phyloP scores from a whole-genome alignment of 1,140 invertebrate species.

The Himalopsyche phryganea region DNA sequence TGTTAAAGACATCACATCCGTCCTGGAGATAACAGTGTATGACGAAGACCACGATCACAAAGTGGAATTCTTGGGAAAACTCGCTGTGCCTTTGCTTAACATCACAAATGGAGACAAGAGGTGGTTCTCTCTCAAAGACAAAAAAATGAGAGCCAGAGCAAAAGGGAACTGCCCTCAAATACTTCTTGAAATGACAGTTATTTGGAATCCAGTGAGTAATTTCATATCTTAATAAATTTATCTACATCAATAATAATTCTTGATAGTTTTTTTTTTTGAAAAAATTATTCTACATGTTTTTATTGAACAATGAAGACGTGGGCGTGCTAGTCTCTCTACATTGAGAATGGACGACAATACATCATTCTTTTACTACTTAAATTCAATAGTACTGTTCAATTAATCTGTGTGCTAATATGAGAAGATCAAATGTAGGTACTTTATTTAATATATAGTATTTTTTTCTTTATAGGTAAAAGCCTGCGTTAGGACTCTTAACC shows the following conservation, averaged over 20 bases:
- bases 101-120: constrained; percentile 89
- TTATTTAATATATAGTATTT: no score
- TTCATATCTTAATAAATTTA: background rate
- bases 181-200: constrained; percentile 83
- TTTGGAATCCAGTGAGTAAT: constrained; percentile 81
- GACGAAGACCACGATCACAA: constrained; percentile 98
- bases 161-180: constrained; percentile 92
- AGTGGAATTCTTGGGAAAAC: constrained; percentile 94
- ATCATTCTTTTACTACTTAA: no score
- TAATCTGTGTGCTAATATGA: no score
- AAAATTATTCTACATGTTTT: no score
- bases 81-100: constrained; percentile 83
- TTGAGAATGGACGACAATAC: no score
- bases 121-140: constrained; percentile 97
- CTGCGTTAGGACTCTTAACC: constrained; percentile 88
- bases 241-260: background rate
- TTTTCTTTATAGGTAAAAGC: constrained; percentile 67
- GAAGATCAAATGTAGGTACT: no score
- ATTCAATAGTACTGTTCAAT: no score
- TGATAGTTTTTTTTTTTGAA: background rate
- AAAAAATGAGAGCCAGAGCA: constrained; percentile 81
- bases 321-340: no score
- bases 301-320: no score
- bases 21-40: constrained; percentile 95
- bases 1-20: constrained; percentile 95